These are phyloP conservation scores for Eupithecia inturbata DNA, from an alignment of 2,888 invertebrate species.

Conservation along the genomic window DNA sequence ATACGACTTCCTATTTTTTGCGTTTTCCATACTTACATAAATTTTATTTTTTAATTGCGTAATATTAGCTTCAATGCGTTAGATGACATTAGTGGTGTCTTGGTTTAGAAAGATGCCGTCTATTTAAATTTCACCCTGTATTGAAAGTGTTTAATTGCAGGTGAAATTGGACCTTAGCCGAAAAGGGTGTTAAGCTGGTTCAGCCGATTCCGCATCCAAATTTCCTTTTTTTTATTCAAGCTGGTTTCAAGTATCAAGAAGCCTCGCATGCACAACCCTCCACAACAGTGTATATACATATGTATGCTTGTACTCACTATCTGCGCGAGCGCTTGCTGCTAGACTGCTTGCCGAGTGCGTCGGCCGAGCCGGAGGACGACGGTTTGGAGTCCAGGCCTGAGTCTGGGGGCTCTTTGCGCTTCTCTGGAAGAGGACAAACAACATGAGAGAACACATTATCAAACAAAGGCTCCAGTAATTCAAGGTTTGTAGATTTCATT, in stretches of 20 bases:
- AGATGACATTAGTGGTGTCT: too few relatives aligned
- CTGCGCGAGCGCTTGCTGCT: slow-evolving; percentile 88
- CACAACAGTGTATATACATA: background rate
- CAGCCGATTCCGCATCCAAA: too few relatives aligned
- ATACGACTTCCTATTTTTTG: too few relatives aligned
- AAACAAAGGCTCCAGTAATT: background rate
- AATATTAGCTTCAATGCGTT: too few relatives aligned
- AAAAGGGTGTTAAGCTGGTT: background rate
- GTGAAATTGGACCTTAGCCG: too few relatives aligned
- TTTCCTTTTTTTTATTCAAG: background rate
- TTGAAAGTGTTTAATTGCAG: too few relatives aligned
- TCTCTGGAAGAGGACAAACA: slow-evolving; percentile 79
- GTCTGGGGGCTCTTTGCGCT: slow-evolving; percentile 93
- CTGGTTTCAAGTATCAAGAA: background rate
- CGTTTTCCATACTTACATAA: too few relatives aligned
- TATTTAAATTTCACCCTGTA: too few relatives aligned
- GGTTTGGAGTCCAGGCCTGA: slow-evolving; percentile 81
- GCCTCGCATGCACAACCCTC: background rate
- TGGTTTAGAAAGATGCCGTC: too few relatives aligned
- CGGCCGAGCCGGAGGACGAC: slow-evolving; percentile 77
- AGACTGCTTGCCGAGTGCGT: slow-evolving; percentile 62
- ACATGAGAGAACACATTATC: background rate
- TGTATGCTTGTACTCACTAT: slow-evolving; percentile 86
- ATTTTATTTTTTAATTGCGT: too few relatives aligned
- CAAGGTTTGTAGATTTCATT: background rate